A percentile compares a stretch with the other conserved stretches of the same genome.
Evolutionary conservation across 1,140 invertebrate species (phyloP).

Genomic region (Palaemon carinicauda): DNA sequence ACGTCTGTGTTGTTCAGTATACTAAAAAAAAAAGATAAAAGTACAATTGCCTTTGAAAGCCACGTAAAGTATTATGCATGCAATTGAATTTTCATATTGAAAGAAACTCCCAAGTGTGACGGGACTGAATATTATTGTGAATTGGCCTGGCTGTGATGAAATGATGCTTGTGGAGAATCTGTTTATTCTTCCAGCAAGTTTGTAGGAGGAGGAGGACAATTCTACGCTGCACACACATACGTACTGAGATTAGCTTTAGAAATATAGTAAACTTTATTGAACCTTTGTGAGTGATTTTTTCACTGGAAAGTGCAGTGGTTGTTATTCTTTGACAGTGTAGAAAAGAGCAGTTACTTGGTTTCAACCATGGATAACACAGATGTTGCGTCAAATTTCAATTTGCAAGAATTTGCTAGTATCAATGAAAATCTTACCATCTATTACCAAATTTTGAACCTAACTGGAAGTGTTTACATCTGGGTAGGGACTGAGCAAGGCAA

Average conservation of each 20-base stretch:
- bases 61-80: slow-evolving; percentile 54
- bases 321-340: not conserved
- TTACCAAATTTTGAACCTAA: slow-evolving; percentile 54
- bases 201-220: not conserved
- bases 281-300: not conserved
- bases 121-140: not conserved
- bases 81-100: slow-evolving; percentile 44
- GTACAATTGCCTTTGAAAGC: slow-evolving; percentile 56
- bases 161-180: slow-evolving; percentile 23
- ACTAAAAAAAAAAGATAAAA: slow-evolving; percentile 41
- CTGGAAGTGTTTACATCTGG: slow-evolving; percentile 57
- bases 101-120: slow-evolving; percentile 5
- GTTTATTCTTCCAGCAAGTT: slow-evolving; percentile 30
- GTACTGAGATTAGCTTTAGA: not conserved
- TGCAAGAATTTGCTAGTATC: slow-evolving; percentile 48
- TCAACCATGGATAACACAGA: not conserved
- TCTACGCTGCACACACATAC: no score
- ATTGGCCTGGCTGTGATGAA: slow-evolving; percentile 48
- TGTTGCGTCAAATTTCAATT: slow-evolving; percentile 23
- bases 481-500: slow-evolving; percentile 55
- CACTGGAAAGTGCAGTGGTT: no score
- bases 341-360: not conserved
- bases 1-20: slow-evolving; percentile 55
- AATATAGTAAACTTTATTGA: not conserved
- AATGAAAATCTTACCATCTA: slow-evolving; percentile 38